Conservation (phyloP, 2,113 vertebrate genomes). For the Epinephelus cyanopodus region DNA sequence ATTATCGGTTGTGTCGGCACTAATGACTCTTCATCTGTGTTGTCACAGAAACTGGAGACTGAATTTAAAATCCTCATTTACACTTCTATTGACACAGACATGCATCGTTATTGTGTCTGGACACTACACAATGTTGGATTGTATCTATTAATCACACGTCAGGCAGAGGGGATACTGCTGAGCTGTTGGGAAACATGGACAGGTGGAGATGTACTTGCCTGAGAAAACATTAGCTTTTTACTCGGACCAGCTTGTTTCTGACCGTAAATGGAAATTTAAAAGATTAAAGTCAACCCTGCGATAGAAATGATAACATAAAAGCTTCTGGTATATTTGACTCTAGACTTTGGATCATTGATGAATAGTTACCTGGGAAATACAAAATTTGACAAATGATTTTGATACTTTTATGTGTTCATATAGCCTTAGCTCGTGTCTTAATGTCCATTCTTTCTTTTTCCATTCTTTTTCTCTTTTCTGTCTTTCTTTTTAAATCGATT, state of each 20-base stretch:
- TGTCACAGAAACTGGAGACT: slow-evolving; percentile 5
- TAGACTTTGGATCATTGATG: too few species aligned
- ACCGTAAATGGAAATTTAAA: not conserved
- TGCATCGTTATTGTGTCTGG: not conserved
- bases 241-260: too few species aligned
- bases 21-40: slow-evolving; percentile 7
- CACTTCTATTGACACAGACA: not conserved
- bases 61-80: slow-evolving; percentile 20
- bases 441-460: not conserved
- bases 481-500: not conserved
- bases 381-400: too few species aligned
- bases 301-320: not conserved
- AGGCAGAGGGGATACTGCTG: not conserved
- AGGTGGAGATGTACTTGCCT: not conserved
- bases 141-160: not conserved
- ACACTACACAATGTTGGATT: not conserved
- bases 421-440: too few species aligned
- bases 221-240: not conserved
- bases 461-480: not conserved
- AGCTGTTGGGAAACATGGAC: not conserved
- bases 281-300: not conserved
- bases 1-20: not conserved
- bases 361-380: too few species aligned
- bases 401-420: too few species aligned
- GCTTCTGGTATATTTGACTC: not conserved